Conservation (phyloP, 2,888 invertebrate genomes). For the Hylaea fasciaria region DNA sequence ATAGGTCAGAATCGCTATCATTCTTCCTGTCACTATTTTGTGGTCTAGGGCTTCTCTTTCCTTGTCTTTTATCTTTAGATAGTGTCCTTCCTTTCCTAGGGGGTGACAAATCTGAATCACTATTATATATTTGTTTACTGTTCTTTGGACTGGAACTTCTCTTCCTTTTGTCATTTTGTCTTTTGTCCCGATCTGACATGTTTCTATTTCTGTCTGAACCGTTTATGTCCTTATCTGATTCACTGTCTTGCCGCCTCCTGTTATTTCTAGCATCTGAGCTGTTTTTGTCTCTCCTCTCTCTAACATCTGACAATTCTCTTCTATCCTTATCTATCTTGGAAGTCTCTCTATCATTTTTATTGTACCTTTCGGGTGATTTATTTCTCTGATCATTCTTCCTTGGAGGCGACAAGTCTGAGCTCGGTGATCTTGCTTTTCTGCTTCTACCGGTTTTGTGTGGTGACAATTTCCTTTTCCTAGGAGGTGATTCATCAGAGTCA, state of each 20-base stretch:
- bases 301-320: slow-evolving; percentile 29
- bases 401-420: slow-evolving; percentile 56
- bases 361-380: slow-evolving; percentile 55
- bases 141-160: slow-evolving; percentile 33
- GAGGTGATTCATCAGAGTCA: slow-evolving; percentile 31
- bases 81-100: slow-evolving; percentile 51
- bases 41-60: slow-evolving; percentile 17
- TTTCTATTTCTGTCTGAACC: background rate
- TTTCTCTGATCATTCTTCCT: slow-evolving; percentile 53
- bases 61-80: background rate
- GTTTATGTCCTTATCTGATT: slow-evolving; percentile 39
- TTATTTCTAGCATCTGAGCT: background rate
- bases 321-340: slow-evolving; percentile 38
- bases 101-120: slow-evolving; percentile 64
- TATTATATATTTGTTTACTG: slow-evolving; percentile 46
- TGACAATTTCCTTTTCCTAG: slow-evolving; percentile 25
- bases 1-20: slow-evolving; percentile 61
- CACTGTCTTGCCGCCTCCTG: slow-evolving; percentile 22
- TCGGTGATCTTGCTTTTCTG: slow-evolving; percentile 26
- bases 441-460: slow-evolving; percentile 2
- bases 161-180: background rate
- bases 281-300: background rate
- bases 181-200: slow-evolving; percentile 8
- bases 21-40: slow-evolving; percentile 43
- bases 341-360: slow-evolving; percentile 13